Base-by-base conservation (phyloP, 2,113 vertebrate genomes). In the Cebidichthys violaceus region DNA sequence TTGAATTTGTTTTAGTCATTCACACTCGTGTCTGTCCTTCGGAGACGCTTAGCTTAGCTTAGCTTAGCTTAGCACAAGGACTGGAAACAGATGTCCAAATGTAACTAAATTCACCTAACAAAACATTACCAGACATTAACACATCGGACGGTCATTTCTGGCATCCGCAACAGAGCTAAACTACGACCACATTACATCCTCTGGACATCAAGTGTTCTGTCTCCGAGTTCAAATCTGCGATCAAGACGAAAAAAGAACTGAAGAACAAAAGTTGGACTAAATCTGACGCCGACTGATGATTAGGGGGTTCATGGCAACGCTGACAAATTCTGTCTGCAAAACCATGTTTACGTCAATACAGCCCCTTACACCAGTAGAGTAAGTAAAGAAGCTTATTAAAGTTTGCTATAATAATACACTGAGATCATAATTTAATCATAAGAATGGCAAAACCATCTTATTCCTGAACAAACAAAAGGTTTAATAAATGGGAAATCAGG, bases 401-500 rank as follows among this genome's bases (percentile, higher is more conserved):
- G 20, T 33, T 33, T 4, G 3, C 1, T 9, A 55, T 62, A 4
- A 66, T 20, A 9, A 65, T 18, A 39, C 27, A 43, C 2, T 9
- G 31, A 67, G 22, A 76, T 72, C 35, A 29, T 31, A 1, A 60
- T n/a, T 31, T 8, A 33, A 72, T n/a, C 41, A 52, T 72, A 45
- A 39, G 9, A 62, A 77, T 37, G 45, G 0, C 9, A 27, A 11
- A 15, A n/a, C 7, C 20, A 54, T 55, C 2, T 17, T 4, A 33
- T 41, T 45, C 67, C 24, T 54, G 66, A 62, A 47, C 65, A 1
- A 71, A 43, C 41, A 47, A 70, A 18, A 59, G 14, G 18, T 33
- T 11, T 60, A 14, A 72, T 64, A 24, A 33, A 43, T 24, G 20
- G 59, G 3, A 72, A 77, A 82, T 69, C 20, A 57, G 4, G 7